These are phyloP conservation scores for Philhelius pedissequus DNA, from an alignment of 2,888 invertebrate species.

Conservation along the genomic window DNA sequence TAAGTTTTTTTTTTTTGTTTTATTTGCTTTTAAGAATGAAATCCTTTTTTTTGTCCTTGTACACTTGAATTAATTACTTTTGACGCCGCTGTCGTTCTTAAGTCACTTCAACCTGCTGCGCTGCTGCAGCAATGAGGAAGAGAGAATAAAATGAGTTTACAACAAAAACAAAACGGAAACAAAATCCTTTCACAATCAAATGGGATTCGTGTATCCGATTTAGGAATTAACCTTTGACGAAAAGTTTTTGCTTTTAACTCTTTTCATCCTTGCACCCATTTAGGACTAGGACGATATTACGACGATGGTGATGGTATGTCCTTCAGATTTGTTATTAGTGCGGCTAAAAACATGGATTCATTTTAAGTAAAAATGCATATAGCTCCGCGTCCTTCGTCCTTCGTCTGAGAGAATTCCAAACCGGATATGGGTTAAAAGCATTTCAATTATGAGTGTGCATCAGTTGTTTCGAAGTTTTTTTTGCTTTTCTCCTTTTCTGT, in stretches of 20 bases:
- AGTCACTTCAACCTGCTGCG: background rate
- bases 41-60: conserved; percentile 43
- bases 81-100: conserved; percentile 19
- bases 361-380: background rate
- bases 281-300: background rate
- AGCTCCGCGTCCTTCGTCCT: background rate
- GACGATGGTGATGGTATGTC: background rate
- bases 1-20: background rate
- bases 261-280: background rate
- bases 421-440: conserved; percentile 47
- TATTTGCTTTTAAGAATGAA: background rate
- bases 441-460: conserved; percentile 7
- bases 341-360: conserved; percentile 9
- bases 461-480: background rate
- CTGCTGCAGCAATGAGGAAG: background rate
- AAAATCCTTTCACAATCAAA: conserved; percentile 28
- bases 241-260: background rate
- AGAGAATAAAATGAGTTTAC: background rate
- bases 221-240: conserved; percentile 49
- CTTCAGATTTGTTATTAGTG: conserved; percentile 25
- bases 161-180: background rate
- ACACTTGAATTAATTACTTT: conserved; percentile 61
- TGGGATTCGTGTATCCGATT: conserved; percentile 60
- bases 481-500: background rate
- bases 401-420: conserved; percentile 17